Evolutionary conservation across 2,113 vertebrate genomes (phyloP).

Genomic region (Mastomys coucha): DNA sequence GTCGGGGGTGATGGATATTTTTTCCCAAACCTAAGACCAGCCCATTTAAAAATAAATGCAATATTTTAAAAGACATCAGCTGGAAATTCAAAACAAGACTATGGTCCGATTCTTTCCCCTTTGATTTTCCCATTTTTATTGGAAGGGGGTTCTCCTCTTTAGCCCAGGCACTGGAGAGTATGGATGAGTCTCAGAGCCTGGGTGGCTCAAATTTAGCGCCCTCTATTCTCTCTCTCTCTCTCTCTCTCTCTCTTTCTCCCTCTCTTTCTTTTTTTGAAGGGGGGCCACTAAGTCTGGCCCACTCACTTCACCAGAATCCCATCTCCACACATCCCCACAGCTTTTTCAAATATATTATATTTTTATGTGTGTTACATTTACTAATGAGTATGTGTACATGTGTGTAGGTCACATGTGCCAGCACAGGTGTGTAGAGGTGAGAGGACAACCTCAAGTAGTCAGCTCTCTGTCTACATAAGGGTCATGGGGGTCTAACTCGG

Average conservation of each 20-base stretch:
- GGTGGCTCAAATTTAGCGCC: neutral
- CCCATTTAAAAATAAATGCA: neutral
- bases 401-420: too few relatives aligned
- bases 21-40: neutral
- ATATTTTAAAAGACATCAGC: neutral
- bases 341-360: neutral
- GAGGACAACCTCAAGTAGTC: neutral
- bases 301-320: neutral
- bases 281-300: neutral
- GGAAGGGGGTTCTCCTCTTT: neutral
- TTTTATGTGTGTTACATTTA: neutral
- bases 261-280: neutral
- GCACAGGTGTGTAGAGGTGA: neutral
- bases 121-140: neutral
- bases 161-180: neutral
- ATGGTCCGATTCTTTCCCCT: too few relatives aligned
- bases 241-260: too few relatives aligned
- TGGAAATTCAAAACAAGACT: neutral
- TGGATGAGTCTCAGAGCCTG: neutral
- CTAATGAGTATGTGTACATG: neutral
- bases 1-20: rapidly evolving
- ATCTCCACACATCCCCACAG: neutral
- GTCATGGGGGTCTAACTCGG: neutral
- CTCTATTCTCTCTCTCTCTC: too few relatives aligned
- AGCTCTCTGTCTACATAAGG: neutral